phyloP scores from a whole-genome alignment of 2,797 vertebrate genomes.

The Cynodonichthys magdalenae region DNA sequence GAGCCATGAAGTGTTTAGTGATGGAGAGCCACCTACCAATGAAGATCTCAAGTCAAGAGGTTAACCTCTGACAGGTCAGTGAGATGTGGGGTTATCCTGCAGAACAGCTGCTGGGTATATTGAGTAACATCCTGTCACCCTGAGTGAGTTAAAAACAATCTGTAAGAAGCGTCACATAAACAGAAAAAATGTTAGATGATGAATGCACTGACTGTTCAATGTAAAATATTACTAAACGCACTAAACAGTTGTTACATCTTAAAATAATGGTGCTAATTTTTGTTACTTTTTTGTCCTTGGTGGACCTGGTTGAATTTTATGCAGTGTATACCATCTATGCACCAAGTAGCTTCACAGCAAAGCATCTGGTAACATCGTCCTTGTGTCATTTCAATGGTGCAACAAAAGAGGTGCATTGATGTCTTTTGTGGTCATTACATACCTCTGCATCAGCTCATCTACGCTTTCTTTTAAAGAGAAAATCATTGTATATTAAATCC shows the following conservation, averaged over 20 bases:
- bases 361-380: constrained; percentile 44
- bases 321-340: too few relatives aligned
- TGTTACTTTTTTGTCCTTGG: too few relatives aligned
- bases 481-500: too few relatives aligned
- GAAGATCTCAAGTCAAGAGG: constrained; percentile 61
- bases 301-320: too few relatives aligned
- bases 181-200: constrained; percentile 2
- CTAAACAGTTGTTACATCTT: constrained; percentile 15
- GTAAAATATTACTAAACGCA: constrained; percentile 11
- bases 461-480: constrained; percentile 70
- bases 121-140: constrained; percentile 62
- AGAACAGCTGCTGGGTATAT: constrained; percentile 66
- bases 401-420: constrained; percentile 61
- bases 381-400: constrained; percentile 50
- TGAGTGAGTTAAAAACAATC: constrained; percentile 48
- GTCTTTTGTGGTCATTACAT: constrained; percentile 68
- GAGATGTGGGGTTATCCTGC: constrained; percentile 49
- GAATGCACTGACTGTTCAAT: constrained; percentile 18
- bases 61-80: constrained; percentile 59
- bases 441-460: constrained; percentile 64
- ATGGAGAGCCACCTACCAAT: constrained; percentile 44
- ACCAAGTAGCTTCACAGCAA: background rate
- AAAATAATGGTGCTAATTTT: too few relatives aligned
- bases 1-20: constrained; percentile 12
- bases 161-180: constrained; percentile 39